These are phyloP conservation scores for Gadus chalcogrammus DNA, from an alignment of 2,113 vertebrate genomes.

Conservation along the genomic window DNA sequence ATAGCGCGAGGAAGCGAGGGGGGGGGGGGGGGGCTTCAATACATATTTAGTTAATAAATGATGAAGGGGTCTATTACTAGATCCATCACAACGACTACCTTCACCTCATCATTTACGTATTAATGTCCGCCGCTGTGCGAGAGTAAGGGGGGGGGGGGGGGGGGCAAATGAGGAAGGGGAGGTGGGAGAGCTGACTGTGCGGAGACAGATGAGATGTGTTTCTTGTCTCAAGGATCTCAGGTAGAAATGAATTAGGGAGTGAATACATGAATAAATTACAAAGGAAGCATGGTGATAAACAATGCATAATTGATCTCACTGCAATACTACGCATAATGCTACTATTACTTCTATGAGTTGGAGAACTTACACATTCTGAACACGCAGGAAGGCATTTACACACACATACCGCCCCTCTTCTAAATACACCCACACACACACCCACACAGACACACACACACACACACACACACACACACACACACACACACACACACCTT, in stretches of 20 bases:
- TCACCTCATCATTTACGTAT: constrained; percentile 4
- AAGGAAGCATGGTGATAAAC: background rate
- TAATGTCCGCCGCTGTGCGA: constrained; percentile 7
- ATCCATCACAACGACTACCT: constrained; percentile 8
- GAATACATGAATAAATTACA: too few species aligned
- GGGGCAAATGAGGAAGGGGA: constrained; percentile 28
- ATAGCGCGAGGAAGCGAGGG: constrained; percentile 23
- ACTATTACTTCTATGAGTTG: too few species aligned
- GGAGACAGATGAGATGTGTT: constrained; percentile 31
- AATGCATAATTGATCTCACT: too few species aligned
- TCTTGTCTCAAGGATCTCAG: background rate
- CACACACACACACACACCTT: too few species aligned
- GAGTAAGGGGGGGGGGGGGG: constrained; percentile 1
- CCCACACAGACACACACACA: too few species aligned
- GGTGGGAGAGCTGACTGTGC: constrained; percentile 12
- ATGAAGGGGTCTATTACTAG: constrained; percentile 31
- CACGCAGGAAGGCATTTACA: too few species aligned
- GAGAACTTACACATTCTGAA: too few species aligned
- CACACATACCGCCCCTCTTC: too few species aligned
- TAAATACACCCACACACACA: too few species aligned
- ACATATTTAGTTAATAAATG: constrained; percentile 47
- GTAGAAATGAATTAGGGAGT: background rate
- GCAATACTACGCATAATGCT: too few species aligned
- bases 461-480: too few species aligned
- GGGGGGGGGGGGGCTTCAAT: constrained; percentile 26